phyloP scores from a whole-genome alignment of 2,797 vertebrate genomes.

The Linurgus olivaceus region DNA sequence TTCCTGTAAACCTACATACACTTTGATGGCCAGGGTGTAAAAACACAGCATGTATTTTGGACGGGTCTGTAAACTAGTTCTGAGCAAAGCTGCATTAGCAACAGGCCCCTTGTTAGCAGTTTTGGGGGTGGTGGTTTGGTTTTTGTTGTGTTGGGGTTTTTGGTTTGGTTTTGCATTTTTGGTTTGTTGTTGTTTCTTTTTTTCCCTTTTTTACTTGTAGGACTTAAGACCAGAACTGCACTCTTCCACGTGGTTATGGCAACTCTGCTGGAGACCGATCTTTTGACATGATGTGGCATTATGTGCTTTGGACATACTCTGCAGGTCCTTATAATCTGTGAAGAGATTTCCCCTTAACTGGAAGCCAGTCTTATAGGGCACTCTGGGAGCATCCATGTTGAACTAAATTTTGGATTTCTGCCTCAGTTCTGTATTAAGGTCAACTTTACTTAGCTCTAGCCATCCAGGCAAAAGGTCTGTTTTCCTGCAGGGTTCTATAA shows the following conservation, averaged over 20 bases:
- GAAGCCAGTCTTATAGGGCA: not conserved
- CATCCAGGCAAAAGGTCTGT: not conserved
- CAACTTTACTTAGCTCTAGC: slow-evolving; percentile 17
- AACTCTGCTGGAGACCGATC: not conserved
- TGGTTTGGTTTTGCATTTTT: not conserved
- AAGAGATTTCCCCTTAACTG: not conserved
- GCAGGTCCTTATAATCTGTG: not conserved
- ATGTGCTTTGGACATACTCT: not conserved
- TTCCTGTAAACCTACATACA: not conserved
- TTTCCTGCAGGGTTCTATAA: slow-evolving; percentile 2
- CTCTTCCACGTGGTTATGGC: not conserved
- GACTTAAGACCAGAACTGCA: not conserved
- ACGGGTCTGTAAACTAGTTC: not conserved
- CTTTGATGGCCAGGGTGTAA: not conserved
- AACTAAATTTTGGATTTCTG: slow-evolving; percentile 23
- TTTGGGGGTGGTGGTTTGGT: not conserved
- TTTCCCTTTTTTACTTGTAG: not conserved
- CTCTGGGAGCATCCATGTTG: not conserved
- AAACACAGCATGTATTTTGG: not conserved
- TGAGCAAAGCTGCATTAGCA: not conserved
- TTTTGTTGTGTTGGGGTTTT: not conserved
- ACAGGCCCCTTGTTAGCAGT: not conserved
- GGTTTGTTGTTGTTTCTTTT: not conserved
- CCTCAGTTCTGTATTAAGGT: slow-evolving; percentile 33
- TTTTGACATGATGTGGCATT: not conserved